Evolutionary conservation across 2,888 invertebrate species (phyloP), one percentile per base, ranked within the genome.

Genomic region (Drosophila rubida): DNA sequence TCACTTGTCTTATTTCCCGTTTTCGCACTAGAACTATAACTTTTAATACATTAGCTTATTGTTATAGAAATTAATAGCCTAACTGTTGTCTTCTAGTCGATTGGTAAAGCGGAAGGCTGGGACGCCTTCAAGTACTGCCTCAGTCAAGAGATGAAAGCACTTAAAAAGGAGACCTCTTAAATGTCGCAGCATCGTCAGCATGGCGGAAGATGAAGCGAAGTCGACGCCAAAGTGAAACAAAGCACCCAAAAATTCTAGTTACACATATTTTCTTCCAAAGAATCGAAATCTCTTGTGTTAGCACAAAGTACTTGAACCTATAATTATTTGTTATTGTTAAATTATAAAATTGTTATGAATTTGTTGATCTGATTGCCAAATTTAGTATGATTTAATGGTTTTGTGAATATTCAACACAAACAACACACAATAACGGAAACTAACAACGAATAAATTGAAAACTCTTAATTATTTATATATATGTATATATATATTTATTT

Each of bases 41-140:
- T 30, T 23, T 19, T 7, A 27, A 42, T 25, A 30, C 37, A 14
- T 6, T 6, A 25, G 6, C 8, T 11, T 19, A 5, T 44, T 49
- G 13, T 9, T 4, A 13, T 42, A 5, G 1, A 4, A 5, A 37
- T 51, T 85, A 74, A 71, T 70, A 27, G 14, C 4, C 5, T 8
- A 45, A 51, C 8, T 48, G 54, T 83, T 71, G 45, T 50, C 27
- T 81, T 81, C 61, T 94, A 98, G 97, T 96, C 97, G 0, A 96
- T 95, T 87, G 95, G 96, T 35, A 96, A 96, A 92, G 96, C 95
- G 83, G 97, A 97, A 93, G 97, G 97, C 25, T 98, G 97, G 97
- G 97, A 97, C 76, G 96, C 97, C 5, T 98, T 98, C 93, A 97
- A 97, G 90, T 93, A 94, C 14, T 98, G 98, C 91, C 94, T 98